A percentile compares a stretch with the other conserved stretches of the same genome.
These are phyloP conservation scores for Apoderus coryli DNA, from an alignment of 2,888 invertebrate genomes.

Conservation along the genomic window DNA sequence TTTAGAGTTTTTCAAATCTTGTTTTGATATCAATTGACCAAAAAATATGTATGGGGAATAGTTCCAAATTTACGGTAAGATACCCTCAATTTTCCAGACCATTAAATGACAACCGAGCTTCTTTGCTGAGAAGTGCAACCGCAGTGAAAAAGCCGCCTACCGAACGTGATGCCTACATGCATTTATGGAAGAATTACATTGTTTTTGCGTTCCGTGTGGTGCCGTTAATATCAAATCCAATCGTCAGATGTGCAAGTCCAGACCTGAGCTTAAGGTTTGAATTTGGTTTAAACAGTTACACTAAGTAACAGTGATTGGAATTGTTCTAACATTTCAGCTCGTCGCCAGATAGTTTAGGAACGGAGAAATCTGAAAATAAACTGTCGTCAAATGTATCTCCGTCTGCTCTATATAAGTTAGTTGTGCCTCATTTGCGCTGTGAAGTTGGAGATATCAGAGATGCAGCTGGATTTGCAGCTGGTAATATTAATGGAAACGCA, in stretches of 20 bases:
- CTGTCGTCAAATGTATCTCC: conserved; percentile 56
- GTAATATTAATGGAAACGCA: conserved; percentile 88
- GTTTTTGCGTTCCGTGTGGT: conserved; percentile 93
- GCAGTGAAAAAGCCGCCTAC: conserved; percentile 81
- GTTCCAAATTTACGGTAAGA: no score
- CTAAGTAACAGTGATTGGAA: no score
- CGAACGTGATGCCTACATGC: conserved; percentile 88
- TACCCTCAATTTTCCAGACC: conserved; percentile 55
- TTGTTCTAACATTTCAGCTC: no score
- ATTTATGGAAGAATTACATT: conserved; percentile 95
- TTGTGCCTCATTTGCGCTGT: conserved; percentile 83
- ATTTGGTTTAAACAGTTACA: no score
- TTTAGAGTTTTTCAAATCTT: no score
- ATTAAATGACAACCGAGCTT: conserved; percentile 91
- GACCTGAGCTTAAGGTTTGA: conserved; percentile 75
- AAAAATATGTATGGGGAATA: no score
- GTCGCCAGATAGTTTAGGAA: conserved; percentile 78
- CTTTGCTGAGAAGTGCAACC: conserved; percentile 75
- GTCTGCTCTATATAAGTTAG: conserved; percentile 77
- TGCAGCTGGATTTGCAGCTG: conserved; percentile 84
- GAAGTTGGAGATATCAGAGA: conserved; percentile 90
- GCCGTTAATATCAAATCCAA: conserved; percentile 76
- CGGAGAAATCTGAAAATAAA: conserved; percentile 69
- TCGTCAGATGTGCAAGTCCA: conserved; percentile 84
- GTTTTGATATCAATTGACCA: no score